Evolutionary conservation across 2,113 vertebrate species (phyloP), one percentile per base, ranked within the genome.

Genomic region (Macquaria australasica): DNA sequence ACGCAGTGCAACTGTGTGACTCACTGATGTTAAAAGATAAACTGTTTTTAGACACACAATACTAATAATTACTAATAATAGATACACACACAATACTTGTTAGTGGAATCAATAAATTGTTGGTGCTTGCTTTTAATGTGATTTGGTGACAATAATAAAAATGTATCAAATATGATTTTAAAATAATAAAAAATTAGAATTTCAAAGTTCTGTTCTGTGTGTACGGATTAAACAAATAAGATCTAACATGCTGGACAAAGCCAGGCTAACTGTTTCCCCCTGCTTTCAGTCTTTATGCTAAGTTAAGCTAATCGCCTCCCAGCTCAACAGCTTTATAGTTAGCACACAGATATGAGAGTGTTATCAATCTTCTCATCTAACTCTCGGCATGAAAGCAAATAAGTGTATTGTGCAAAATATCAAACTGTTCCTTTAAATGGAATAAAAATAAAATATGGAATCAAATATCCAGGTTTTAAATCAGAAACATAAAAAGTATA

Each of bases 211-310:
- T 60, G 2, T 60, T 60, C n/a, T n/a, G n/a, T 4, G 8, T 20
- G 60, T 37, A 21, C 31, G 20, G 4, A 63, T 21, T 21, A 64
- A 64, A 64, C 10, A 63, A 1, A 43, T 21, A 43, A 18, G 18
- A 51, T 20, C 5, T 1, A 25, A 67, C 39, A n/a, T 45, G 64
- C 25, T 45, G n/a, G 64, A 45, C n/a, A 5, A 14, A n/a, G 23
- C 21, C 39, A 41, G 20, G 21, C 63, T 23, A 14, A 11, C 31
- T 3, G 21, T 66, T 28, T 37, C 3, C 34, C 28, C 18, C 21
- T 15, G 23, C 39, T 67, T 67, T 43, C 63, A n/a, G 39, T 67
- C 37, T 25, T 67, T 25, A 68, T 68, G 64, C 64, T 68, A 45
- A 45, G 64, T 41, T 67, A 45, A 45, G 64, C 64, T 67, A 45